phyloP scores from a whole-genome alignment of 2,888 invertebrate genomes.

The Elaeidobius kamerunicus region DNA sequence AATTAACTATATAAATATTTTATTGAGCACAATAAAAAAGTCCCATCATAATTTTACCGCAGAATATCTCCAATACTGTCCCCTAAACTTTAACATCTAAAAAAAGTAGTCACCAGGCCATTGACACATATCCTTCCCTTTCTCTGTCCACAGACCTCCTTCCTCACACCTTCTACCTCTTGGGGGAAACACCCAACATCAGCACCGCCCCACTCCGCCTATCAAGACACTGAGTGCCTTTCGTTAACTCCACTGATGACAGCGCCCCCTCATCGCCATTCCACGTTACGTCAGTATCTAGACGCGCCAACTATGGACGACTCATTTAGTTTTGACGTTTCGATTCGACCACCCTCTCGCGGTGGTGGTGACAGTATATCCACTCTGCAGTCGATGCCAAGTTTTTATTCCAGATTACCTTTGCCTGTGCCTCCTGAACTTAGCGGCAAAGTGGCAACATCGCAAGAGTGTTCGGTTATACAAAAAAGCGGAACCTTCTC shows the following conservation, averaged over 20 bases:
- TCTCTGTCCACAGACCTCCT: slow-evolving; percentile 63
- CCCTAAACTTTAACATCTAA: background rate
- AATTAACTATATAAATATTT: background rate
- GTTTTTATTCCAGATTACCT: slow-evolving; percentile 34
- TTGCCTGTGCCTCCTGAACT: slow-evolving; percentile 39
- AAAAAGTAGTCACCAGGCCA: slow-evolving; percentile 30
- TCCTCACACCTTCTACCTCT: slow-evolving; percentile 42
- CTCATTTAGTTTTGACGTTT: slow-evolving; percentile 7
- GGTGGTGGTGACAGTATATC: slow-evolving; percentile 17
- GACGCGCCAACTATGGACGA: slow-evolving; percentile 33
- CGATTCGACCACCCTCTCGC: background rate
- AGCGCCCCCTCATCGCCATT: slow-evolving; percentile 32
- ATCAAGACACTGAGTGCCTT: slow-evolving; percentile 23
- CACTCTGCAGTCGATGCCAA: slow-evolving; percentile 30
- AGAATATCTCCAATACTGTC: background rate
- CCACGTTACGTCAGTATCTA: slow-evolving; percentile 36
- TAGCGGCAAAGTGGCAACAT: slow-evolving; percentile 30
- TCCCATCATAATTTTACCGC: background rate
- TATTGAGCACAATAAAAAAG: background rate
- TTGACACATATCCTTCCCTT: slow-evolving; percentile 57
- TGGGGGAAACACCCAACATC: slow-evolving; percentile 50
- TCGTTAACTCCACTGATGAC: slow-evolving; percentile 40
- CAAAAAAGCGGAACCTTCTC: slow-evolving; percentile 17
- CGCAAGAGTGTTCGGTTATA: slow-evolving; percentile 49
- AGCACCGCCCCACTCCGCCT: slow-evolving; percentile 42